Conservation (phyloP, 2,113 vertebrate species). For the Mormyrus iriodes region DNA sequence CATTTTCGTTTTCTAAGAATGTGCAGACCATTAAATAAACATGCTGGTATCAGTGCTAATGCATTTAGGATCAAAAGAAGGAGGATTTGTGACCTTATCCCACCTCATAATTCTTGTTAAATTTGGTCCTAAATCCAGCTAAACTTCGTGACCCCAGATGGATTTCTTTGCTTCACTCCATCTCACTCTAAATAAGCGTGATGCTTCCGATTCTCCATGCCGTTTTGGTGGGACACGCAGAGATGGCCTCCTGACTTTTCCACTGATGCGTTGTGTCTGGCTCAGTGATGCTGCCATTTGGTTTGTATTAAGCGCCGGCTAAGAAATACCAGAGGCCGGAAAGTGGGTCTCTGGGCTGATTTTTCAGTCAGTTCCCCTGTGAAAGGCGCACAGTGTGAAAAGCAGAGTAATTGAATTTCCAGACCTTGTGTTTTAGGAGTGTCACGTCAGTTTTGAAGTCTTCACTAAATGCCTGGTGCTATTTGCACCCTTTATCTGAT, state of each 20-base stretch:
- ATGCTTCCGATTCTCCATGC: neutral
- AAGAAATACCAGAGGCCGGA: slow-evolving; percentile 3
- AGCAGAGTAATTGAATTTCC: slow-evolving; percentile 10
- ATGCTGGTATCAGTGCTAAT: neutral
- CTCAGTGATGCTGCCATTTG: neutral
- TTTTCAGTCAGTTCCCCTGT: neutral
- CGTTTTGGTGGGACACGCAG: neutral
- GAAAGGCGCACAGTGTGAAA: neutral
- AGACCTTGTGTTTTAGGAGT: neutral
- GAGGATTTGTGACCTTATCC: neutral
- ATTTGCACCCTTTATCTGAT: neutral
- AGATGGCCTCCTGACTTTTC: neutral
- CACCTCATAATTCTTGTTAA: neutral
- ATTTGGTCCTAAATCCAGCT: neutral
- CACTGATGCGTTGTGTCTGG: neutral
- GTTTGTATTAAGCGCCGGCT: neutral
- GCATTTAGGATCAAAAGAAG: neutral
- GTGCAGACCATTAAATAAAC: neutral
- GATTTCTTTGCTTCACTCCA: neutral
- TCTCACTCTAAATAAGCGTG: neutral
- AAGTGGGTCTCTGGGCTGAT: neutral
- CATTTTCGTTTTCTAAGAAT: neutral
- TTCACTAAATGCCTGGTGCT: neutral
- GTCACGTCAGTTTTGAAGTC: neutral
- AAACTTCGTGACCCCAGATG: neutral